Percentiles rank a stretch among this genome's conserved stretches.
phyloP scores from a whole-genome alignment of 2,888 invertebrate species.

The Eristalis pertinax region DNA sequence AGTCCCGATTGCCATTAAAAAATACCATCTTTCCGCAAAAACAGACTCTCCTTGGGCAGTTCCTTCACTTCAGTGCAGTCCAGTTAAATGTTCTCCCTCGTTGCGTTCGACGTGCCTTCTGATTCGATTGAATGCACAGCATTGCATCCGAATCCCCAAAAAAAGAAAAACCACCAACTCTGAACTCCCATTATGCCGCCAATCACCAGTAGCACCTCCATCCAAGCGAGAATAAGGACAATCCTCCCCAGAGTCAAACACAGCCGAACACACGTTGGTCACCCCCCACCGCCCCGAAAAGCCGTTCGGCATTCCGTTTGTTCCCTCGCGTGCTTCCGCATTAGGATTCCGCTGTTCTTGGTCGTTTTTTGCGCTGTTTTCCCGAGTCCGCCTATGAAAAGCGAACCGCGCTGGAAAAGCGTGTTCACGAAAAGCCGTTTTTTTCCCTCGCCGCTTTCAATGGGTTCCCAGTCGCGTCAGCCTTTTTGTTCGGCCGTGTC shows the following conservation, averaged over 20 bases:
- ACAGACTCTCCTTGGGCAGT: neutral
- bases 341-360: conserved; percentile 2
- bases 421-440: conserved; percentile 61
- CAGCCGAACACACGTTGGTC: no score
- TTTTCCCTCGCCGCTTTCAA: conserved; percentile 26
- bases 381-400: conserved; percentile 17
- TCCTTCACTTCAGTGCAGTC: neutral
- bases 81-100: neutral
- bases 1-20: neutral
- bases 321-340: conserved; percentile 59
- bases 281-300: no score
- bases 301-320: conserved; percentile 50
- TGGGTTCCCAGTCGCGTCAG: conserved; percentile 3
- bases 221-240: conserved; percentile 57
- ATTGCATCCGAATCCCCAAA: neutral
- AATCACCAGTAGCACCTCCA: conserved; percentile 34
- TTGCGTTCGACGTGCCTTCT: neutral
- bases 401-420: conserved; percentile 45
- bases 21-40: neutral
- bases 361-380: neutral
- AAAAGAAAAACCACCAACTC: neutral
- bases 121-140: neutral
- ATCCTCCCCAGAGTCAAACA: conserved; percentile 4
- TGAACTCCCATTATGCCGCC: conserved; percentile 32
- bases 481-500: neutral